Evolutionary conservation across 1,140 invertebrate species (phyloP), one percentile per base, ranked within the genome.

Genomic region (Geopemphigus sp.): DNA sequence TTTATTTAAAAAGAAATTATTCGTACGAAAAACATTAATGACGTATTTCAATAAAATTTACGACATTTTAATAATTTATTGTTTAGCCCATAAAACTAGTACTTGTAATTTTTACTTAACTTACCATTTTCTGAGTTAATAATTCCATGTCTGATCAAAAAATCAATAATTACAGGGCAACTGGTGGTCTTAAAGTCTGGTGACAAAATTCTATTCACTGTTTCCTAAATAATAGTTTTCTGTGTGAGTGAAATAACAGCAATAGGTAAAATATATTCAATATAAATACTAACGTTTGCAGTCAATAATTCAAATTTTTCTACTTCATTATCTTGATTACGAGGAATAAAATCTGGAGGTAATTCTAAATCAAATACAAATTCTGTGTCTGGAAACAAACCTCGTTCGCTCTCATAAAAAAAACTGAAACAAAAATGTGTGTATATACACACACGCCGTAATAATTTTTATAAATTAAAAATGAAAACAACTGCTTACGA

Each of bases 281-380:
- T 32, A n/a, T 68, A 80, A 57, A 53, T 76, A 85, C 91, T 92
- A 85, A 94, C 91, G 80, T 90, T 89, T 15, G 94, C 92, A 47
- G 94, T 90, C 54, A 95, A 86, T 81, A 96, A 86, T 85, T 96
- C 92, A 87, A 97, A 97, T 81, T 89, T 91, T 84, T 95, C 92
- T 11, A 98, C 95, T 87, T 98, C 96, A 64, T 95, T 95, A 87
- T 98, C 96, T 80, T 92, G 90, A 85, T 97, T 97, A 81, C 90
- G 90, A 19, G 96, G 96, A 72, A 91, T 86, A 88, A 97, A 98
- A 84, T 96, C 93, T 24, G 90, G 83, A 17, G 96, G 95, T 73
- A 98, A 86, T 87, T 97, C 94, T 82, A 98, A 88, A 86, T 98
- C 96, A 86, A 92, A 97, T n/a, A 97, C 92, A 87, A 96, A 98